Base-by-base conservation (phyloP, 2,113 vertebrate genomes). In the Zosterops japonicus region DNA sequence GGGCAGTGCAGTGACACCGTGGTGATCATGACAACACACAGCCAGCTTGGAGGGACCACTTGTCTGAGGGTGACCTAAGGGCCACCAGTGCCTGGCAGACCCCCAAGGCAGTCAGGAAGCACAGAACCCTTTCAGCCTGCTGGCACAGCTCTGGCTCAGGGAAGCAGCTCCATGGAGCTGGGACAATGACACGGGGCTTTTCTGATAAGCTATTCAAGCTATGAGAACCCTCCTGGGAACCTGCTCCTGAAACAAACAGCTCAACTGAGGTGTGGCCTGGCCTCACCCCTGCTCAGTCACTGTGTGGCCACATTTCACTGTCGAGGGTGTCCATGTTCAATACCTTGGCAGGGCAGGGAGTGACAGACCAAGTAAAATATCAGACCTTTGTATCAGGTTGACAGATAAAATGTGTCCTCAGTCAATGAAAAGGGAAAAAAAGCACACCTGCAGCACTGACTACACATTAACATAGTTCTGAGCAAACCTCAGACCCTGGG, bases 191-290 rank as follows among this genome's bases (percentile, higher is more conserved):
- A 50, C 1, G 0, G 41, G 44, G 68, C 31, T 31, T 76, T 33
- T 60, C 80, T 19, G 16, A 33, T 13, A 13, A 96, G 64, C 60
- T 74, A 52, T 81, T 77, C 42, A 18, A 87, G 86, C 83, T 60
- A 47, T 78, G 93, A 86, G 76, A 75, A 81, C 36, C 60, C 60
- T 81, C 72, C 82, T 75, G 94, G 79, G 93, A 95, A 94, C 90
- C 83, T 25, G 76, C 64, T 60, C 44, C 83, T 57, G 80, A 81
- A 89, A 64, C 60, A 88, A 93, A 77, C 68, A 83, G 89, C 83
- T 68, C 79, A 90, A 46, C 31, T 21, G 78, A 94, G 95, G 94
- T 94, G 93, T 71, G 95, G 83, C 83, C 79, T 81, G 68, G 90
- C 86, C 93, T 93, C 96, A 87, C 88, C 88, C 90, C 71, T 74